These are phyloP conservation scores for Neotoxoptera formosana DNA, from an alignment of 1,140 invertebrate genomes.

Conservation along the genomic window DNA sequence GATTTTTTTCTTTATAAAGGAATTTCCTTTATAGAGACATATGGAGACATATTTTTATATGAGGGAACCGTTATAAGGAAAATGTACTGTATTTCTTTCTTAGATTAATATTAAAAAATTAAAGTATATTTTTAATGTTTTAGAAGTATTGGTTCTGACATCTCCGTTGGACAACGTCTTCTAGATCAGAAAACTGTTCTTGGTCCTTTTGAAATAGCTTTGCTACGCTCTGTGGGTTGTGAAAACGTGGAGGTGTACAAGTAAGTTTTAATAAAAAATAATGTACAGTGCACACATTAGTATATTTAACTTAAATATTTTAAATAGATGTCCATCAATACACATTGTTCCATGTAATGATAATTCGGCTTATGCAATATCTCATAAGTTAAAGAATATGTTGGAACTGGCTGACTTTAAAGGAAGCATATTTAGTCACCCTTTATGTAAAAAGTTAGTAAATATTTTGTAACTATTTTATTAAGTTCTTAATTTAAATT, in stretches of 20 bases:
- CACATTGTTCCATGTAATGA: slow-evolving; percentile 8
- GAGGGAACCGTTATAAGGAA: too few species aligned
- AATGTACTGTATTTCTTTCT: background rate
- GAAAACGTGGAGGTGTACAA: background rate
- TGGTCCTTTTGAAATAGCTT: slow-evolving; percentile 27
- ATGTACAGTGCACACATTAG: background rate
- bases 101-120: background rate
- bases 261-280: slow-evolving; percentile 1
- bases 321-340: slow-evolving; percentile 33
- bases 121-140: background rate
- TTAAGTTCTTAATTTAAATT: background rate
- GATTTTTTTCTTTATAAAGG: too few species aligned
- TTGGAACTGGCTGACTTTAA: background rate
- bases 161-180: slow-evolving; percentile 5
- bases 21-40: too few species aligned
- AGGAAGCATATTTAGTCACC: background rate
- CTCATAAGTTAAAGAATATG: background rate
- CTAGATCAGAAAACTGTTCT: background rate
- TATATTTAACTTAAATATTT: background rate
- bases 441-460: background rate
- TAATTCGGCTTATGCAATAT: background rate
- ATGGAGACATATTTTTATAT: too few species aligned
- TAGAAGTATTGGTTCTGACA: slow-evolving; percentile 39
- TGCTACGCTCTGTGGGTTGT: slow-evolving; percentile 7
- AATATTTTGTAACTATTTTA: background rate